Evolutionary conservation across 2,888 invertebrate genomes (phyloP), one percentile per base, ranked within the genome.

Genomic region (Polyommatus icarus): DNA sequence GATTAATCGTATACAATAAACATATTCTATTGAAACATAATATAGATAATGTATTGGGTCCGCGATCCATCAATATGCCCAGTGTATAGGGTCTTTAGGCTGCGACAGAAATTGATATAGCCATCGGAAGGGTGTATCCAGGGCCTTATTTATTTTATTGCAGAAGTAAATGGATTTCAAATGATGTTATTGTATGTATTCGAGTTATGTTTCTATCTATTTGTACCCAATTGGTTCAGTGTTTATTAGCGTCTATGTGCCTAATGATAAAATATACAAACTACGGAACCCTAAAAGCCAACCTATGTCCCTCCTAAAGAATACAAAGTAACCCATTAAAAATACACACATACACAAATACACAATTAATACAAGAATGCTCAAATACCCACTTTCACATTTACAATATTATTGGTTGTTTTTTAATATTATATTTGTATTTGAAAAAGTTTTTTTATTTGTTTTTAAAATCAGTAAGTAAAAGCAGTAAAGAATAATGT

Each of bases 51-150:
- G 78, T 81, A 81, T 78, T 78, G 77, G 79, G 76, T 77, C 71
- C 71, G 75, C 72, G 72, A 24, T 78, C 77, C 78, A 78, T 80
- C 80, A 75, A 80, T 80, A 7, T 15, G 29, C 54, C 46, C 29
- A 75, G 54, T 75, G 50, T 75, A 81, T 80, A 78, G 78, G 80
- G 78, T 82, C 81, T 82, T 83, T 82, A 83, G 81, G 81, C 82
- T 67, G 79, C 82, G 85, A 84, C 84, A 84, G 83, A 81, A 84
- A 85, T 84, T 84, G 84, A 84, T 84, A 79, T 77, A 78, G 79
- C 79, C 75, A 73, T 78, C 46, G 76, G 79, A 50, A 76, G 54
- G 75, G 75, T 75, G 15, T 54, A 75, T 67, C n/a, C n/a, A n/a
- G 29, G 15, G 32, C 15, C 29, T 32, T 67, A 67, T 67, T 67